Conservation (phyloP, 2,797 vertebrate species). For the Alectoris magna region DNA sequence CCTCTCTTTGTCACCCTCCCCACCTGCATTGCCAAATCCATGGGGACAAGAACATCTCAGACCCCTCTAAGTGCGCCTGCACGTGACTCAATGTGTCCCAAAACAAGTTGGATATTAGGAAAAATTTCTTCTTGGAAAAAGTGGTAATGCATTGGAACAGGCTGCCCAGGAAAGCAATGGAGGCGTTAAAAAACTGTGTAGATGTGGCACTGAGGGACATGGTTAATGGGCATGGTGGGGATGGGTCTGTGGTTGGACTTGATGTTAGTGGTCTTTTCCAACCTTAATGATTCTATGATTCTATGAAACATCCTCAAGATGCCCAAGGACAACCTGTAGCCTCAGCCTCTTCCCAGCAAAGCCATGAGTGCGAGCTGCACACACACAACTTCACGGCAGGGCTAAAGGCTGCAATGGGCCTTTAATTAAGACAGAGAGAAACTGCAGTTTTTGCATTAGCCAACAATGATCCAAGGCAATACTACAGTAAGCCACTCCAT, state of each 20-base stretch:
- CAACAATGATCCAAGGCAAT: rapidly evolving
- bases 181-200: too few relatives aligned
- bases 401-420: rapidly evolving
- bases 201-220: too few relatives aligned
- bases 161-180: too few relatives aligned
- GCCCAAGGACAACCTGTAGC: neutral
- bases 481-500: neutral
- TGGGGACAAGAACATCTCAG: neutral
- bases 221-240: too few relatives aligned
- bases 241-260: too few relatives aligned
- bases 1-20: neutral
- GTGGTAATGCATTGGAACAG: too few relatives aligned
- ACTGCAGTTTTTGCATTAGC: neutral
- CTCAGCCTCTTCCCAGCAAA: neutral
- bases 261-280: too few relatives aligned
- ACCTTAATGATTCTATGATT: too few relatives aligned
- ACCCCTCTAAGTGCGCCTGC: neutral
- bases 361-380: neutral
- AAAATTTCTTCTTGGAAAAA: too few relatives aligned
- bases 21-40: rapidly evolving
- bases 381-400: rapidly evolving
- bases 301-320: neutral
- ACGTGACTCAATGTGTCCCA: neutral
- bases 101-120: too few relatives aligned
- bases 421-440: neutral